These are phyloP conservation scores for Pediacus dermestoides DNA, from an alignment of 2,888 invertebrate genomes.

Conservation along the genomic window DNA sequence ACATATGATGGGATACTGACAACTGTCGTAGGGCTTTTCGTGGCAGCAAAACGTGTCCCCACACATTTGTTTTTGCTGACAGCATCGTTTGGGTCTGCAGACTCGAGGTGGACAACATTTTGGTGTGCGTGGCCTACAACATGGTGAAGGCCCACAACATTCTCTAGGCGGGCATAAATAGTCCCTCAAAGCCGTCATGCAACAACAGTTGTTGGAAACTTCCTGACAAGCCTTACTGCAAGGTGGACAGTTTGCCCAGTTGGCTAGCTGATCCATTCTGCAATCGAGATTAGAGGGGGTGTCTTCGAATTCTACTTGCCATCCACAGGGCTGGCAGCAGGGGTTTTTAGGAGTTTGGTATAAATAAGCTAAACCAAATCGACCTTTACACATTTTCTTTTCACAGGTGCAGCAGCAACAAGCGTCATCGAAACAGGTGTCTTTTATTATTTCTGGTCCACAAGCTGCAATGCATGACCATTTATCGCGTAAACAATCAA, in stretches of 20 bases:
- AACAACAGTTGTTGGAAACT: constrained; percentile 1
- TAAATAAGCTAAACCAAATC: constrained; percentile 44
- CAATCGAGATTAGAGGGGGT: constrained; percentile 41
- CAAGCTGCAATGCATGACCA: neutral
- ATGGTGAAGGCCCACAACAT: too few relatives aligned
- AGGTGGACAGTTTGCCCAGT: constrained; percentile 43
- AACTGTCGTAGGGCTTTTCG: too few relatives aligned
- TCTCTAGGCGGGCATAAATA: too few relatives aligned
- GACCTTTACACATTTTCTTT: constrained; percentile 32
- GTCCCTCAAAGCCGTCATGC: neutral
- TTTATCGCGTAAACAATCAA: constrained; percentile 2
- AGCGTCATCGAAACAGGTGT: constrained; percentile 6
- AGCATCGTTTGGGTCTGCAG: too few relatives aligned
- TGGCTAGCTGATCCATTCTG: constrained; percentile 40
- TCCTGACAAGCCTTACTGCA: neutral
- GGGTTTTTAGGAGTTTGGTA: constrained; percentile 37
- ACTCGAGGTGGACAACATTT: too few relatives aligned
- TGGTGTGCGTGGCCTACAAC: too few relatives aligned
- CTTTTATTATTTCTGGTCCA: too few relatives aligned
- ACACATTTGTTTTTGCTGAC: too few relatives aligned
- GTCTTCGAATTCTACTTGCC: constrained; percentile 45
- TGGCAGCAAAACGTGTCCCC: too few relatives aligned
- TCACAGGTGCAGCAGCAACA: constrained; percentile 19
- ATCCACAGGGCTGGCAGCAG: constrained; percentile 38
- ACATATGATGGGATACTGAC: too few relatives aligned